Evolutionary conservation across 2,888 invertebrate species (phyloP).

Genomic region (Sussaba pulchella): DNA sequence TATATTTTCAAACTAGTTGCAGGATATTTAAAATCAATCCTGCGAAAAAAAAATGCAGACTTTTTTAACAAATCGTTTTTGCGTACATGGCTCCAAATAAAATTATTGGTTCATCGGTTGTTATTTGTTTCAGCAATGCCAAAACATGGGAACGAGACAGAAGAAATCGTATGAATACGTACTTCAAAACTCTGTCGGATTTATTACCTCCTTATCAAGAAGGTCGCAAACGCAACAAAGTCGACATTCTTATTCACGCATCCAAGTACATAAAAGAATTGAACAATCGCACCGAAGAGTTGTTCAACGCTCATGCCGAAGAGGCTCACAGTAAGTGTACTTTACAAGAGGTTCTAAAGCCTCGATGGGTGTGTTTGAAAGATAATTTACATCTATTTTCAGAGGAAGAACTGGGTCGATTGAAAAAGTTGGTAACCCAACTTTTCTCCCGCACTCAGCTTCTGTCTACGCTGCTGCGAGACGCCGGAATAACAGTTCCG

Average conservation of each 20-base stretch:
- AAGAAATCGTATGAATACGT: constrained; percentile 88
- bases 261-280: constrained; percentile 83
- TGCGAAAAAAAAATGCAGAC: too few relatives aligned
- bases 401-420: constrained; percentile 81
- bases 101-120: constrained; percentile 41
- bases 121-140: constrained; percentile 85
- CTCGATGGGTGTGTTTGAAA: too few relatives aligned
- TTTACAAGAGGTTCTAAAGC: too few relatives aligned
- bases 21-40: too few relatives aligned
- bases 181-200: constrained; percentile 85
- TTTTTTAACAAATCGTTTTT: neutral
- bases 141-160: constrained; percentile 90
- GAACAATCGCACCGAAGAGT: constrained; percentile 80
- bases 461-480: constrained; percentile 79
- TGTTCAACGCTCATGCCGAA: constrained; percentile 79
- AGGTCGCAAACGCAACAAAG: constrained; percentile 86
- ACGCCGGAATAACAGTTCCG: constrained; percentile 82
- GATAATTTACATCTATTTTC: constrained; percentile 48
- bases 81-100: too few relatives aligned
- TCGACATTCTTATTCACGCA: constrained; percentile 84
- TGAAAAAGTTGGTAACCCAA: constrained; percentile 81
- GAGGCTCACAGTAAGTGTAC: constrained; percentile 80
- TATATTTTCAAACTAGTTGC: too few relatives aligned
- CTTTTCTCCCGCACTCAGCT: constrained; percentile 81
- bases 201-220: constrained; percentile 85